phyloP scores from a whole-genome alignment of 2,113 vertebrate species.

The Buteo buteo region DNA sequence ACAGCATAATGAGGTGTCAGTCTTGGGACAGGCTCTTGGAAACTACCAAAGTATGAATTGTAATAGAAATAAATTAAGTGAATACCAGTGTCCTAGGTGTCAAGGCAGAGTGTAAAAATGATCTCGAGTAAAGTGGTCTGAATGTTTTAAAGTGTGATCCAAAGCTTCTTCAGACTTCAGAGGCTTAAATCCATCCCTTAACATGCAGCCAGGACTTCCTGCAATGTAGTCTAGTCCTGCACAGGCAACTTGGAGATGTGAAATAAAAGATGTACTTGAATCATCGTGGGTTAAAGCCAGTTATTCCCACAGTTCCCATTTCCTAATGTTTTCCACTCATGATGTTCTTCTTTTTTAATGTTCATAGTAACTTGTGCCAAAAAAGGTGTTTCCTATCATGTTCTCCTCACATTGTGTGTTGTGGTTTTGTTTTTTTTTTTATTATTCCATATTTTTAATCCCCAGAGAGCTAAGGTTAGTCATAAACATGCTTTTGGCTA shows the following conservation, averaged over 20 bases:
- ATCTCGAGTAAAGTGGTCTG: background rate
- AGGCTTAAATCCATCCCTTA: background rate
- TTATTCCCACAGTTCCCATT: constrained; percentile 39
- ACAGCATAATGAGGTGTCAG: background rate
- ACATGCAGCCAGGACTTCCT: background rate
- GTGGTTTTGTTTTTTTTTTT: background rate
- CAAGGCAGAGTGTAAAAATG: background rate
- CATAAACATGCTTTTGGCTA: constrained; percentile 59
- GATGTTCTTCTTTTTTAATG: constrained; percentile 30
- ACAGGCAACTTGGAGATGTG: background rate
- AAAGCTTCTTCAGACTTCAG: background rate
- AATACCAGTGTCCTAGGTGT: background rate
- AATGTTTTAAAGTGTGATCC: background rate
- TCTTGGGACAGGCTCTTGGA: background rate
- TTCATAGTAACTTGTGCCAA: background rate
- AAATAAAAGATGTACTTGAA: background rate
- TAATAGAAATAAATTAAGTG: background rate
- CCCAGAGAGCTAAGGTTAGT: constrained; percentile 60
- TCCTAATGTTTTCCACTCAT: constrained; percentile 50
- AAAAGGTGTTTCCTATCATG: constrained; percentile 62
- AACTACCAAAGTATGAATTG: background rate
- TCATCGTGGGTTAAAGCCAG: background rate
- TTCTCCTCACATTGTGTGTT: constrained; percentile 42
- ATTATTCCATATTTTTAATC: constrained; percentile 28
- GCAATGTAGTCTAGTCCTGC: background rate